Conservation (phyloP, 1,140 invertebrate genomes). For the Anastrepha obliqua region DNA sequence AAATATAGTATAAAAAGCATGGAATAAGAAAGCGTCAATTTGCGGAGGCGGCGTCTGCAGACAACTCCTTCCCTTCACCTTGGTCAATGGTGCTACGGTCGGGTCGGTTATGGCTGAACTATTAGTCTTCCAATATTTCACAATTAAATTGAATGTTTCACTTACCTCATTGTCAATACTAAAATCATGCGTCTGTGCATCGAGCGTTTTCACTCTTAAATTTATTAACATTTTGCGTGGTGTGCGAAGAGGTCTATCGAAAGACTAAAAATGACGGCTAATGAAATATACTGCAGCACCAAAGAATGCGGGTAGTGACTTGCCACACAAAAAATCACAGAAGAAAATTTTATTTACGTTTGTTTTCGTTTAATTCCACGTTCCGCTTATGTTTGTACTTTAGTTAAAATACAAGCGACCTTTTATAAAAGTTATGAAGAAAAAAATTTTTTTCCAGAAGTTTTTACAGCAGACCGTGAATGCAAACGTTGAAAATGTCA, state of each 20-base stretch:
- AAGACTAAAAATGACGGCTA: conserved; percentile 13
- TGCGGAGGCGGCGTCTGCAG: not conserved
- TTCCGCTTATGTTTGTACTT: not conserved
- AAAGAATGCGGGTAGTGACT: not conserved
- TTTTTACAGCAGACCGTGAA: conserved; percentile 37
- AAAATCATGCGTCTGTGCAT: conserved; percentile 92
- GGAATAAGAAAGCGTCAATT: not conserved
- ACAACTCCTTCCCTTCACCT: not conserved
- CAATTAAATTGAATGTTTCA: conserved; percentile 57
- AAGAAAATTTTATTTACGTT: conserved; percentile 1
- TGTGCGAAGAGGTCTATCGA: not conserved
- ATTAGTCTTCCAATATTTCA: not conserved
- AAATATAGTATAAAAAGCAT: not conserved
- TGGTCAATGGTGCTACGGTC: not conserved
- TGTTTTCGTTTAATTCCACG: not conserved
- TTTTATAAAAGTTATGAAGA: not conserved
- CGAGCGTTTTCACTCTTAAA: conserved; percentile 93
- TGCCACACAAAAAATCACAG: conserved; percentile 3
- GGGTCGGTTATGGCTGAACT: no score
- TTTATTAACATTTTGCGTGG: conserved; percentile 81
- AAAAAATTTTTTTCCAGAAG: not conserved
- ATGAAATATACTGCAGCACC: not conserved
- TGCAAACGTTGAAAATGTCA: conserved; percentile 48
- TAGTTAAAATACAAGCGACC: not conserved
- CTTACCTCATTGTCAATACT: conserved; percentile 91